These are phyloP conservation scores for Chorisops tibialis DNA, from an alignment of 2,888 invertebrate genomes.

Conservation along the genomic window DNA sequence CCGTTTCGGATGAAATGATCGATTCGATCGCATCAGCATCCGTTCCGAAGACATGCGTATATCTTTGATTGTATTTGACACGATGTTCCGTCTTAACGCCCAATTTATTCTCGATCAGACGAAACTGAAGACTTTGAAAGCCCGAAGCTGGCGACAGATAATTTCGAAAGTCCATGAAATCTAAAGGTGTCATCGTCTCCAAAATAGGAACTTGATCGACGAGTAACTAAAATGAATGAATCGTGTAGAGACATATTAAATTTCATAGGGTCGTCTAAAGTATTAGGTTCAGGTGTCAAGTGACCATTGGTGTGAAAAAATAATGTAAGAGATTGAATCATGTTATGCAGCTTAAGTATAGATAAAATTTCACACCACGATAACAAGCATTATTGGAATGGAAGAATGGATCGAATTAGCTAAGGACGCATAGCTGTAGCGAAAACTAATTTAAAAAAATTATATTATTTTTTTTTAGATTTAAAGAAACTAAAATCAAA, in stretches of 20 bases:
- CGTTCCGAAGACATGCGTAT: slow-evolving; percentile 79
- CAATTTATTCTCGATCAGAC: slow-evolving; percentile 91
- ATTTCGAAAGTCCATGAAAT: slow-evolving; percentile 96
- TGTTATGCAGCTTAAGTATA: too few relatives aligned
- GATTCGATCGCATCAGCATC: slow-evolving; percentile 61
- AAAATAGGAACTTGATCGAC: slow-evolving; percentile 96
- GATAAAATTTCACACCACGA: too few relatives aligned
- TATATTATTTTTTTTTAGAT: too few relatives aligned
- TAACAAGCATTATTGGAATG: too few relatives aligned
- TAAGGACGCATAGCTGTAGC: too few relatives aligned
- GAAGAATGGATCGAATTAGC: too few relatives aligned
- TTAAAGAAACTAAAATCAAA: too few relatives aligned
- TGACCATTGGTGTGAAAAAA: too few relatives aligned
- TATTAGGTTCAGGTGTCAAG: too few relatives aligned
- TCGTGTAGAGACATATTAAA: slow-evolving; percentile 37
- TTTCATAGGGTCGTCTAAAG: too few relatives aligned
- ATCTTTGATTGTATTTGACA: slow-evolving; percentile 91
- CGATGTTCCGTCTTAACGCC: slow-evolving; percentile 78
- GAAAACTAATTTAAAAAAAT: too few relatives aligned
- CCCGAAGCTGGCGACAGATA: slow-evolving; percentile 94
- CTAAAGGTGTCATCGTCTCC: slow-evolving; percentile 98
- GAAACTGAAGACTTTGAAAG: slow-evolving; percentile 95
- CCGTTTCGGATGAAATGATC: slow-evolving; percentile 69
- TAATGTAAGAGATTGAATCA: too few relatives aligned
- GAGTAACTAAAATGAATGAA: slow-evolving; percentile 63